Evolutionary conservation across 2,888 invertebrate species (phyloP), one percentile per base, ranked within the genome.

Genomic region (Platerodrilus igneus): DNA sequence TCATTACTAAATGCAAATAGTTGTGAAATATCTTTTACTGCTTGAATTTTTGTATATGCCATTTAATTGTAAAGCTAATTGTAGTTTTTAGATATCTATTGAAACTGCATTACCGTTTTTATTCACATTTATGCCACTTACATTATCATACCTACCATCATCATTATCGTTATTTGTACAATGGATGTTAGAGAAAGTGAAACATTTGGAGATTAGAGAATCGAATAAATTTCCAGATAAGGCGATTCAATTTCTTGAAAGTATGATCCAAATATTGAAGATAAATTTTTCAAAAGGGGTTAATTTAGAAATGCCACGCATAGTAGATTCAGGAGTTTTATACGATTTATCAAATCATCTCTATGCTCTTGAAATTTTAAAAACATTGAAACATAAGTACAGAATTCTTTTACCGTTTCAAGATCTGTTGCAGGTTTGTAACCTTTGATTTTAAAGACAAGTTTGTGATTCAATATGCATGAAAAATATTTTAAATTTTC

Each of bases 171-270:
- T 56, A 3, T 58, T 64, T 32, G 51, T 60, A 4, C 48, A 55
- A 40, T 64, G 63, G 64, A 36, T 62, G 7, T 36, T 51, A 18
- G 40, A 46, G 6, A 56, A 51, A 43, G 51, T 63, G 10, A 53
- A 48, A 23, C 26, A 48, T 10, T 35, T 60, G 15, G 64, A 64
- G 45, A 49, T 41, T 16, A 43, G 52, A 5, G 16, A 52, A 23
- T 31, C 14, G 8, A 36, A 23, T 9, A 56, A 67, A 22, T 72
- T 71, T 53, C 66, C 64, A 2, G 52, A 60, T 9, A 60, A 59
- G 38, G 62, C 67, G 3, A 37, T 51, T 7, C 22, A 35, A 7
- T 53, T 53, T 27, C 18, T 40, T 6, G 38, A 44, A 9, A 35
- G 34, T 26, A 39, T 48, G 16, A 50, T 63, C 37, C 50, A 56